Conservation (phyloP, 1,140 invertebrate genomes). For the Cataglyphis hispanica region DNA sequence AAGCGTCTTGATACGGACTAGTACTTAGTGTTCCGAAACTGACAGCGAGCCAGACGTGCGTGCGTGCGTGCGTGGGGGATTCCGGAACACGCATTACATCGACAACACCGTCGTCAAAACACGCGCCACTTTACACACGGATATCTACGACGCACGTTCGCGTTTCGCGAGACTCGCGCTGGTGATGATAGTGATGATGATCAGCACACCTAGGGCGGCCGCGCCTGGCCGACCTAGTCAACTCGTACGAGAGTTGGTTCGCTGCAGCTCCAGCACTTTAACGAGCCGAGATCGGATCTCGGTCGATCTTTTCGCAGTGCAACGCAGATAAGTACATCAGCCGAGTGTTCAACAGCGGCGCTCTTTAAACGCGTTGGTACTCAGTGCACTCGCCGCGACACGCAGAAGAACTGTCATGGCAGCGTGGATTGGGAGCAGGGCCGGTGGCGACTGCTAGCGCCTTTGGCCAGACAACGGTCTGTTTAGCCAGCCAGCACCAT, state of each 20-base stretch:
- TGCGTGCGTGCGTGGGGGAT: slow-evolving; percentile 13
- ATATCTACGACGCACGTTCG: slow-evolving; percentile 42
- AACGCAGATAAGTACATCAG: slow-evolving; percentile 31
- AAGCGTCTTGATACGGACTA: background rate
- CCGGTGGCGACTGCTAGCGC: slow-evolving; percentile 72
- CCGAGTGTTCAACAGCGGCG: slow-evolving; percentile 27
- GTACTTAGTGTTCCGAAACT: slow-evolving; percentile 28
- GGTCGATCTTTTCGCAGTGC: slow-evolving; percentile 28
- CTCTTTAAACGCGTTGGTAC: slow-evolving; percentile 37
- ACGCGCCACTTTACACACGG: slow-evolving; percentile 63
- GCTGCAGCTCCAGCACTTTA: background rate
- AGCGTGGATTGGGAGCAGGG: slow-evolving; percentile 59
- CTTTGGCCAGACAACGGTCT: slow-evolving; percentile 61
- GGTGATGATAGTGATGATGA: slow-evolving; percentile 17
- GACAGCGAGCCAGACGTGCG: slow-evolving; percentile 55
- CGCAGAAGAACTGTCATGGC: slow-evolving; percentile 69
- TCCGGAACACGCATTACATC: slow-evolving; percentile 64
- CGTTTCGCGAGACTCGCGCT: background rate
- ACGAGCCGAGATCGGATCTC: slow-evolving; percentile 33
- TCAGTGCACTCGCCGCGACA: slow-evolving; percentile 56
- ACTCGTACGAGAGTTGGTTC: background rate
- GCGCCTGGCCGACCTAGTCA: slow-evolving; percentile 23
- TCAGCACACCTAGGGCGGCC: slow-evolving; percentile 2
- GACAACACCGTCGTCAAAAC: slow-evolving; percentile 54
- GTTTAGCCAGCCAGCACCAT: slow-evolving; percentile 65